A percentile compares a stretch with the other conserved stretches of the same genome.
phyloP scores from a whole-genome alignment of 2,888 invertebrate genomes.

The Clanis bilineata region DNA sequence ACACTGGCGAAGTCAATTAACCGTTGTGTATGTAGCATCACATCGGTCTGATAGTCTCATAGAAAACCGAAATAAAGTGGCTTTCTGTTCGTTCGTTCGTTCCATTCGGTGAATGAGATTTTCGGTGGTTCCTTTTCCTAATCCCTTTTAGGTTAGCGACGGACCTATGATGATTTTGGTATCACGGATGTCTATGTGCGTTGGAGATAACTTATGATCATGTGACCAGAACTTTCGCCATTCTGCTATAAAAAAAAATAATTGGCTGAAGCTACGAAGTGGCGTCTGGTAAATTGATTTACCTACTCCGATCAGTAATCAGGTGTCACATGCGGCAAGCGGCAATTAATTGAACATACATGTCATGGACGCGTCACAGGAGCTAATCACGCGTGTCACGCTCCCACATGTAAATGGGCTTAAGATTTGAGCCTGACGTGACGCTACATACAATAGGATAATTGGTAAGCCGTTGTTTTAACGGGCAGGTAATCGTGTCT shows the following conservation, averaged over 20 bases:
- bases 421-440: constrained; percentile 8
- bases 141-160: too few relatives aligned
- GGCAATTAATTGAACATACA: constrained; percentile 11
- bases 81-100: too few relatives aligned
- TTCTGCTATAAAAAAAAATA: background rate
- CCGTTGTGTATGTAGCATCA: too few relatives aligned
- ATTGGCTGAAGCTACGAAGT: background rate
- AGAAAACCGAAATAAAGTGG: too few relatives aligned
- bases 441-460: background rate
- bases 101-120: too few relatives aligned
- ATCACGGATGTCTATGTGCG: too few relatives aligned
- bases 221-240: too few relatives aligned
- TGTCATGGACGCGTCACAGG: constrained; percentile 5
- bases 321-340: background rate
- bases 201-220: too few relatives aligned
- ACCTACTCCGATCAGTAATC: background rate
- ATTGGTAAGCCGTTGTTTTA: constrained; percentile 1
- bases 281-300: background rate
- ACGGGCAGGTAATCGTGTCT: background rate
- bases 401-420: background rate
- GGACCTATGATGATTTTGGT: too few relatives aligned
- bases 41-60: too few relatives aligned
- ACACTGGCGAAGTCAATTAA: too few relatives aligned
- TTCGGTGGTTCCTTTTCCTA: too few relatives aligned
- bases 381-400: constrained; percentile 1